Conservation (phyloP, 2,888 invertebrate species). For the Halictus ligatus region DNA sequence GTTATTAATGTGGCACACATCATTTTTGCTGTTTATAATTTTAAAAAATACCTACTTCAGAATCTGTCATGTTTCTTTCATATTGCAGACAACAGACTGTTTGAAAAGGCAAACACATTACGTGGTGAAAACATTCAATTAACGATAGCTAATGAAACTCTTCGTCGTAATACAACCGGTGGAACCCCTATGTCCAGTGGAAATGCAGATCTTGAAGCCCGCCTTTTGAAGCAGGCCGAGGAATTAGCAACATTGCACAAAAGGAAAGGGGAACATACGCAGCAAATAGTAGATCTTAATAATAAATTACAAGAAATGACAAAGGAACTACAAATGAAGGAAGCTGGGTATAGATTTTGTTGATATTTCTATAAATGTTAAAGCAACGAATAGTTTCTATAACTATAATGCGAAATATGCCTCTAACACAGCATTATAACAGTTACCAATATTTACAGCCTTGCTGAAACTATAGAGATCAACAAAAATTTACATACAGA, state of each 20-base stretch:
- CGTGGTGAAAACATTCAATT: conserved; percentile 94
- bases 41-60: neutral
- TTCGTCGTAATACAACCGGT: conserved; percentile 87
- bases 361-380: neutral
- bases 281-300: conserved; percentile 96
- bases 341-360: conserved; percentile 86
- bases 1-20: neutral
- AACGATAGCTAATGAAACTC: conserved; percentile 93
- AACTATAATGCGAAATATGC: neutral
- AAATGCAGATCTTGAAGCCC: conserved; percentile 93
- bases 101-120: conserved; percentile 92
- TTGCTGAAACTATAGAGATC: conserved; percentile 88
- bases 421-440: neutral
- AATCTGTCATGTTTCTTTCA: conserved; percentile 43
- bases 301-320: conserved; percentile 93
- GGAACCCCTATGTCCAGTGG: conserved; percentile 86
- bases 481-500: conserved; percentile 90
- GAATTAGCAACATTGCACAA: conserved; percentile 96
- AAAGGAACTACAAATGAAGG: conserved; percentile 90
- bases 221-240: conserved; percentile 94
- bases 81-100: conserved; percentile 92
- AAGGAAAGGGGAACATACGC: conserved; percentile 96
- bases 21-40: neutral
- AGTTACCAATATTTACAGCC: conserved; percentile 83
- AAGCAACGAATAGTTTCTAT: neutral